Percentiles rank a stretch among this genome's conserved stretches.
phyloP scores from a whole-genome alignment of 2,888 invertebrate species.

The Masnerella sp. region DNA sequence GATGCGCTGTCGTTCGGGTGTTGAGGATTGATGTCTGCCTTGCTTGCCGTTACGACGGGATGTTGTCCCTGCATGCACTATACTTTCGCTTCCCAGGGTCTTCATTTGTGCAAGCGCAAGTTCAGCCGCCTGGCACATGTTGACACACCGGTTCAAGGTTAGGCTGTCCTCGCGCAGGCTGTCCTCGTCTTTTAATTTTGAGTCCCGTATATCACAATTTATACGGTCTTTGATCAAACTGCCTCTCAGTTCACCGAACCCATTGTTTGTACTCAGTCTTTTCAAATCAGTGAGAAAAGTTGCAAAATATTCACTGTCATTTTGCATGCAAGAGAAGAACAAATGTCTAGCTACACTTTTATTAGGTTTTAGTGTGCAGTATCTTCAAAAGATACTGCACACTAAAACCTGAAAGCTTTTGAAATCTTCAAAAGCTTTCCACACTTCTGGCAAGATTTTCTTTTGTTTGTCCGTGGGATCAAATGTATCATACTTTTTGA shows the following conservation, averaged over 20 bases:
- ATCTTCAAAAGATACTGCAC: too few relatives aligned
- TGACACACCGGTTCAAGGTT: conserved; percentile 24
- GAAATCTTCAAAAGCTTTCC: conserved; percentile 58
- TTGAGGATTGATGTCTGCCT: too few relatives aligned
- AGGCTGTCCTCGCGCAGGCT: conserved; percentile 40
- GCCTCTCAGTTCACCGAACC: conserved; percentile 58
- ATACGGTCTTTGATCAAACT: conserved; percentile 48
- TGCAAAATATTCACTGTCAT: conserved; percentile 51
- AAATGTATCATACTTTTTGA: conserved; percentile 60
- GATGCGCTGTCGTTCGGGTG: too few relatives aligned
- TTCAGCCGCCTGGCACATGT: conserved; percentile 38
- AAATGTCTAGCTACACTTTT: conserved; percentile 59
- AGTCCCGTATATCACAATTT: conserved; percentile 39
- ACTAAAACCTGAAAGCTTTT: too few relatives aligned
- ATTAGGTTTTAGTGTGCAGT: conserved; percentile 53
- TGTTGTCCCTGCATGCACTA: too few relatives aligned
- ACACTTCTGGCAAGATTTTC: conserved; percentile 38
- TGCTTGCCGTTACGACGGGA: too few relatives aligned
- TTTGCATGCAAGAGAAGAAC: conserved; percentile 58
- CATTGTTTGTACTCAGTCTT: conserved; percentile 58
- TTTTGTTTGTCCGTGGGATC: conserved; percentile 44
- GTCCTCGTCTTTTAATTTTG: conserved; percentile 31
- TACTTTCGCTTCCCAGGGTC: neutral
- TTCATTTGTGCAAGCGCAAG: conserved; percentile 12
- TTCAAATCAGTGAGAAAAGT: conserved; percentile 60